phyloP scores from a whole-genome alignment of 2,113 vertebrate genomes.

The Sinocyclocheilus rhinocerous region DNA sequence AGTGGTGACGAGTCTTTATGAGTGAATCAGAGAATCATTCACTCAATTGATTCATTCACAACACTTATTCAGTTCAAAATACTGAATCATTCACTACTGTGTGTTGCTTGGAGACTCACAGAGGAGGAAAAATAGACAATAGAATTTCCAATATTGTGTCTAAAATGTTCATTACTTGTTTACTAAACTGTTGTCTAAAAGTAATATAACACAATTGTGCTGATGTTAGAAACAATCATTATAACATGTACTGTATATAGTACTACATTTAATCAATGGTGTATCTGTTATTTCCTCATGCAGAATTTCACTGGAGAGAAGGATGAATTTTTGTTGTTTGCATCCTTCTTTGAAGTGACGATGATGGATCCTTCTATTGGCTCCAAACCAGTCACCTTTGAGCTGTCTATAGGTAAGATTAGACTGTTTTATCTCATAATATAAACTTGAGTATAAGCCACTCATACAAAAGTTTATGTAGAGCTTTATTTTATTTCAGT shows the following conservation, averaged over 20 bases:
- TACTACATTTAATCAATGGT: neutral
- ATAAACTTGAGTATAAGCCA: neutral
- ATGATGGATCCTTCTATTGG: slow-evolving; percentile 86
- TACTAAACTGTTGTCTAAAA: neutral
- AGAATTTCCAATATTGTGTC: neutral
- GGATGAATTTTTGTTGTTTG: slow-evolving; percentile 90
- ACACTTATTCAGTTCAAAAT: neutral
- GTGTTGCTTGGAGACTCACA: neutral
- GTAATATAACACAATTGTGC: neutral
- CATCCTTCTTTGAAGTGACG: slow-evolving; percentile 88
- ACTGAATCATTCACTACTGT: neutral
- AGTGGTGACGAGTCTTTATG: neutral
- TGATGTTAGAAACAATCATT: neutral
- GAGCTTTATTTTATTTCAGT: neutral
- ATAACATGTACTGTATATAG: neutral
- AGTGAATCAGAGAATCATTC: neutral
- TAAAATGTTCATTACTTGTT: neutral
- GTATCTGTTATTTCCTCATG: neutral
- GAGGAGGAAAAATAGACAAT: neutral
- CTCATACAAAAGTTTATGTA: neutral
- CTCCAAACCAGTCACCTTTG: slow-evolving; percentile 81
- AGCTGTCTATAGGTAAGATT: slow-evolving; percentile 87
- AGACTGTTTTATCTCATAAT: neutral
- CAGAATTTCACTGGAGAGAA: slow-evolving; percentile 82
- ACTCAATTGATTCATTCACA: neutral